phyloP scores from a whole-genome alignment of 1,140 invertebrate genomes.

The Diprion similis region DNA sequence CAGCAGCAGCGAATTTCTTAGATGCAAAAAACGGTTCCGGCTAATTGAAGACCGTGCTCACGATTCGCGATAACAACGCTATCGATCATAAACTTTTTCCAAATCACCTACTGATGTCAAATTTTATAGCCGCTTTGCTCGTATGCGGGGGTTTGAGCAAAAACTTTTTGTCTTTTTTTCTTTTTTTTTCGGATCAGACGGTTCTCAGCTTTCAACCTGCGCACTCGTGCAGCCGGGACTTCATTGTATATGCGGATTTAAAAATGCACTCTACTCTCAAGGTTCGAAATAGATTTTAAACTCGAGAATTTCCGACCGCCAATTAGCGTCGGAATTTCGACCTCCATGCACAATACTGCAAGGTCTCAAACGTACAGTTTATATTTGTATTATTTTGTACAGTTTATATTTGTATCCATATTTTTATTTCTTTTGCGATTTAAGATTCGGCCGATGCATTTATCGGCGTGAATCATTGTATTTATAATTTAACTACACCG shows the following conservation, averaged over 20 bases:
- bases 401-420: neutral
- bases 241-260: neutral
- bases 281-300: neutral
- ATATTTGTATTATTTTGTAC: too few species aligned
- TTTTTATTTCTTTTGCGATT: neutral
- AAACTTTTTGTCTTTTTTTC: neutral
- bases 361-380: too few species aligned
- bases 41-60: too few species aligned
- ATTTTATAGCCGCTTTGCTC: too few species aligned
- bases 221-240: neutral
- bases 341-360: too few species aligned
- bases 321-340: neutral
- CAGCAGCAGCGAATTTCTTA: too few species aligned
- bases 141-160: too few species aligned
- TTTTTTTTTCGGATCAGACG: neutral
- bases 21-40: too few species aligned
- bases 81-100: too few species aligned
- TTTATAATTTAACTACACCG: neutral
- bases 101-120: too few species aligned
- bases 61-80: too few species aligned
- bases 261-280: neutral
- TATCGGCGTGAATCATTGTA: neutral
- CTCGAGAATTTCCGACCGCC: neutral
- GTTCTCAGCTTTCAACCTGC: neutral
- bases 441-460: too few species aligned